Evolutionary conservation across 2,888 invertebrate genomes (phyloP).

Genomic region (Microchrysa polita): DNA sequence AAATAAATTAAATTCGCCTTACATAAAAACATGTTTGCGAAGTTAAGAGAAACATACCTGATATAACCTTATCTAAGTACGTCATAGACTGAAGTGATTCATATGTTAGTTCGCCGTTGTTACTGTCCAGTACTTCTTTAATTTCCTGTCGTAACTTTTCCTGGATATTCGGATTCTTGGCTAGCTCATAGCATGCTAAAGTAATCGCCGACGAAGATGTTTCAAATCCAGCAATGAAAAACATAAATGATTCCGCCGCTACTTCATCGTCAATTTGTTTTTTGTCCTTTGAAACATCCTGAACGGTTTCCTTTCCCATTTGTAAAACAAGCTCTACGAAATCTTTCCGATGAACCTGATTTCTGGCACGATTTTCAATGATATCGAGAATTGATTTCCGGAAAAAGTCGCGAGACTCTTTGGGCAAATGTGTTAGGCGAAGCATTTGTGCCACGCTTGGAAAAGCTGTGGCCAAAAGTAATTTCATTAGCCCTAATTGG

Average conservation of each 20-base stretch:
- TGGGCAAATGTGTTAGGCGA: constrained; percentile 14
- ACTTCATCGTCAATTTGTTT: constrained; percentile 40
- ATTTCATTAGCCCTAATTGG: not conserved
- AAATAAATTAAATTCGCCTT: not conserved
- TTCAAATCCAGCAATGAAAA: constrained; percentile 59
- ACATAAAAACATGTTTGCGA: not conserved
- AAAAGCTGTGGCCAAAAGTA: not conserved
- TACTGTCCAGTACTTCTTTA: not conserved
- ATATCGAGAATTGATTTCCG: constrained; percentile 64
- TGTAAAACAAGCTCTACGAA: constrained; percentile 69
- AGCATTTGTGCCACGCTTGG: constrained; percentile 54
- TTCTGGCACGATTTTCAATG: constrained; percentile 65
- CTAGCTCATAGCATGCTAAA: constrained; percentile 56
- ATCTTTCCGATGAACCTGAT: constrained; percentile 66
- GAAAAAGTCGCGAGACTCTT: constrained; percentile 64
- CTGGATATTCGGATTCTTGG: constrained; percentile 49
- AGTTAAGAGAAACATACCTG: constrained; percentile 13
- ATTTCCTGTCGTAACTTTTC: constrained; percentile 40
- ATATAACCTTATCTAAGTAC: constrained; percentile 37
- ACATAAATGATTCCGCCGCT: constrained; percentile 55
- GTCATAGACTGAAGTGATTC: constrained; percentile 43
- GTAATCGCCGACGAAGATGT: constrained; percentile 57
- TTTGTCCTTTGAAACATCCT: not conserved
- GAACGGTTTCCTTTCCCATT: constrained; percentile 59
- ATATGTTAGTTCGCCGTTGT: constrained; percentile 43